A percentile compares a stretch with the other conserved stretches of the same genome.
Evolutionary conservation across 2,113 vertebrate species (phyloP).

Genomic region (Peromyscus maniculatus): DNA sequence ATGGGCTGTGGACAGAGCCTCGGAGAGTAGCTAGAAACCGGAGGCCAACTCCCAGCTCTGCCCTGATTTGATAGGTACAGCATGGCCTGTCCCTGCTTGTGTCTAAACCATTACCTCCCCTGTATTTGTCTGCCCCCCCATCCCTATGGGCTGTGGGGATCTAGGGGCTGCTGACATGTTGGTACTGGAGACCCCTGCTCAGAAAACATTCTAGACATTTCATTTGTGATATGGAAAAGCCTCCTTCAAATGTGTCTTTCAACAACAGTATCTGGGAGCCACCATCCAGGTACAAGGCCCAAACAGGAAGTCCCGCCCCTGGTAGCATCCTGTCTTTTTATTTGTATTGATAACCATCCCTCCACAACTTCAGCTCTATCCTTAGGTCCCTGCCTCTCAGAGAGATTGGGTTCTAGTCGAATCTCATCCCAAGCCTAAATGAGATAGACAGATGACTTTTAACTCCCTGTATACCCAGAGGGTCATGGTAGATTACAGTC

Average conservation of each 20-base stretch:
- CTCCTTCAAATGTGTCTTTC: background rate
- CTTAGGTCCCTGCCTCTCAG: background rate
- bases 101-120: background rate
- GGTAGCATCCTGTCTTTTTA: background rate
- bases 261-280: background rate
- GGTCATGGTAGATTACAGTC: background rate
- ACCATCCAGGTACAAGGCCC: background rate
- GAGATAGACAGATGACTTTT: background rate
- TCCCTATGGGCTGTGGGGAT: background rate
- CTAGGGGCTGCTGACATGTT: background rate
- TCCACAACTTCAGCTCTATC: background rate
- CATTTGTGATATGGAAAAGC: background rate
- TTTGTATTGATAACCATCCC: background rate
- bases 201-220: background rate
- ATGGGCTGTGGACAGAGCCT: background rate
- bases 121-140: background rate
- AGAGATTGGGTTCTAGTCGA: background rate
- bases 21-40: background rate
- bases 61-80: background rate
- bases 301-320: background rate
- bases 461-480: background rate
- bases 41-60: background rate
- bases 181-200: background rate
- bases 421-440: background rate
- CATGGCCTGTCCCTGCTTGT: background rate